Evolutionary conservation across 1,140 invertebrate genomes (phyloP).

Genomic region (Diploscapter pachys): DNA sequence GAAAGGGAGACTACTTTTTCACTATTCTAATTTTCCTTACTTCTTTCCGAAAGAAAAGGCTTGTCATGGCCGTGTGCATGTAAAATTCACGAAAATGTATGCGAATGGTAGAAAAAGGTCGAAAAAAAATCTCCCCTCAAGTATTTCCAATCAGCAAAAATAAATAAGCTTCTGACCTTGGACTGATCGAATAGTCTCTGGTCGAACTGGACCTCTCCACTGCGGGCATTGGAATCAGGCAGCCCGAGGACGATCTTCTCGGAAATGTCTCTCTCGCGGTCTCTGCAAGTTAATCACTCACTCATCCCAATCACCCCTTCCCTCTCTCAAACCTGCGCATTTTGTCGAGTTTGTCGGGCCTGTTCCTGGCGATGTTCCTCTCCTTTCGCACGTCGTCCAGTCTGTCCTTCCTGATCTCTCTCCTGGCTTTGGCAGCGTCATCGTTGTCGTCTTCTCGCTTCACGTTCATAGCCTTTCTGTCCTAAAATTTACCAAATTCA

Average conservation of each 20-base stretch:
- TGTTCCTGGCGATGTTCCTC: constrained; percentile 83
- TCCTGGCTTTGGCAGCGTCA: constrained; percentile 79
- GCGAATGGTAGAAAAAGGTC: neutral
- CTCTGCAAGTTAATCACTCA: constrained; percentile 53
- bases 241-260: constrained; percentile 96
- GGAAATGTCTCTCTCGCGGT: constrained; percentile 92
- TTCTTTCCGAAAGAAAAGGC: no score
- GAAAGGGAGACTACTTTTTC: no score
- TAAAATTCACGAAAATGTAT: constrained; percentile 18
- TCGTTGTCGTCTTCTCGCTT: constrained; percentile 48
- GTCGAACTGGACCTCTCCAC: constrained; percentile 83
- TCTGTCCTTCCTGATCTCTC: constrained; percentile 68
- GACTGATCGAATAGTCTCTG: constrained; percentile 89
- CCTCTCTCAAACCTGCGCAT: constrained; percentile 67
- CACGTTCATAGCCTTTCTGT: constrained; percentile 75
- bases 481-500: constrained; percentile 1
- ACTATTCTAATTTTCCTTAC: no score
- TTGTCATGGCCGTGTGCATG: neutral
- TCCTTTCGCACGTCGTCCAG: constrained; percentile 78
- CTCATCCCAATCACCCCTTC: neutral
- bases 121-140: no score
- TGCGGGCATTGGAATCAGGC: constrained; percentile 65
- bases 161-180: constrained; percentile 61
- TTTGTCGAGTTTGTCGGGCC: constrained; percentile 79
- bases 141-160: neutral